A percentile compares a stretch with the other conserved stretches of the same genome.
Evolutionary conservation across 2,797 vertebrate species (phyloP).

Genomic region (Botia kubotai): DNA sequence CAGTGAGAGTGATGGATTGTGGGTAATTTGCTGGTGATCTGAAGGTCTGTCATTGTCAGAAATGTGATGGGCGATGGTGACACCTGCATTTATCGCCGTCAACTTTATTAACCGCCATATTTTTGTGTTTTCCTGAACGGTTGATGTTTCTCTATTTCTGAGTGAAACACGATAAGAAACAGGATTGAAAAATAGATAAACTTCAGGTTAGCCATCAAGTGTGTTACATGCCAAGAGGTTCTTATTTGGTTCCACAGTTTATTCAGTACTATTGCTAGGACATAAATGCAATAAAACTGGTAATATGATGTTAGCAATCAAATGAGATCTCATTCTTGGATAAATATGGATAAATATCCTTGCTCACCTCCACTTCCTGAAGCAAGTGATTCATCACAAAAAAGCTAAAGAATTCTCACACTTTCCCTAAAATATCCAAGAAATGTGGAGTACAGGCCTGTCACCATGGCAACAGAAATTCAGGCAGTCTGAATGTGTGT

Average conservation of each 20-base stretch:
- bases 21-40: slow-evolving; percentile 34
- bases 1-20: slow-evolving; percentile 7
- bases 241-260: too few relatives aligned
- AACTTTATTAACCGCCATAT: slow-evolving; percentile 46
- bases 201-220: too few relatives aligned
- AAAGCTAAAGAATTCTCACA: slow-evolving; percentile 42
- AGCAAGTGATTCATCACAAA: slow-evolving; percentile 38
- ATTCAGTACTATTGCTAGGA: too few relatives aligned
- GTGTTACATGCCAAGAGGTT: too few relatives aligned
- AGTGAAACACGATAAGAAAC: too few relatives aligned
- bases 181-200: too few relatives aligned
- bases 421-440: slow-evolving; percentile 46
- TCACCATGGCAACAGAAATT: slow-evolving; percentile 45
- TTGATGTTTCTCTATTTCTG: slow-evolving; percentile 53
- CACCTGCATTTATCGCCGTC: slow-evolving; percentile 52
- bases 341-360: slow-evolving; percentile 1
- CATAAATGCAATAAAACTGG: neutral
- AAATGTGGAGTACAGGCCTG: slow-evolving; percentile 36
- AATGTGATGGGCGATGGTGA: slow-evolving; percentile 19
- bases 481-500: slow-evolving; percentile 22
- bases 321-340: neutral
- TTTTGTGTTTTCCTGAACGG: slow-evolving; percentile 23
- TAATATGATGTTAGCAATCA: too few relatives aligned
- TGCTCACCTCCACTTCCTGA: neutral
- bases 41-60: slow-evolving; percentile 54